Evolutionary conservation across 2,113 vertebrate genomes (phyloP).

Genomic region (Cheirogaleus medius): DNA sequence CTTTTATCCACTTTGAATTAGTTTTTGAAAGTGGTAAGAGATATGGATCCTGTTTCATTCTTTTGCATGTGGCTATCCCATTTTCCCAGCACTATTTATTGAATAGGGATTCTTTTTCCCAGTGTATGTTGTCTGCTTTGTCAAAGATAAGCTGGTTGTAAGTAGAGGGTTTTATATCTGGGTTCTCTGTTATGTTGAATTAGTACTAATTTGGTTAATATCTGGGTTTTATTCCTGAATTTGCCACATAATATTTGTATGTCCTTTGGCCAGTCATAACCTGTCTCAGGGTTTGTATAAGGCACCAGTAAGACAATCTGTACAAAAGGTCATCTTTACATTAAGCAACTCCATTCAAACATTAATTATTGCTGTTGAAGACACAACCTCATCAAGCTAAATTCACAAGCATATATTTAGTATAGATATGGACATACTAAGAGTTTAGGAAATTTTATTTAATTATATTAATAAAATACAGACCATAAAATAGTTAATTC

Average conservation of each 20-base stretch:
- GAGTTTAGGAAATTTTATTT: not conserved
- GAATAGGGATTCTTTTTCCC: no score
- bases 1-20: no score
- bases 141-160: no score
- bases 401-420: not conserved
- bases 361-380: not conserved
- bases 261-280: not conserved
- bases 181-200: not conserved
- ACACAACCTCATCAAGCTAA: not conserved
- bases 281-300: not conserved
- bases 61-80: no score
- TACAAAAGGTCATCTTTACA: not conserved
- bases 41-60: no score
- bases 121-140: no score
- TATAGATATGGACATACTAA: not conserved
- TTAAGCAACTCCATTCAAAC: not conserved
- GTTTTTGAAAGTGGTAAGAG: no score
- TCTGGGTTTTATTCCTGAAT: not conserved
- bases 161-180: no score
- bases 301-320: not conserved
- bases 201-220: not conserved
- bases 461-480: not conserved
- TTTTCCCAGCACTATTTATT: no score
- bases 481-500: not conserved
- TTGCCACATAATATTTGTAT: not conserved